Evolutionary conservation across 2,797 vertebrate genomes (phyloP).

Genomic region (Zonotrichia albicollis): DNA sequence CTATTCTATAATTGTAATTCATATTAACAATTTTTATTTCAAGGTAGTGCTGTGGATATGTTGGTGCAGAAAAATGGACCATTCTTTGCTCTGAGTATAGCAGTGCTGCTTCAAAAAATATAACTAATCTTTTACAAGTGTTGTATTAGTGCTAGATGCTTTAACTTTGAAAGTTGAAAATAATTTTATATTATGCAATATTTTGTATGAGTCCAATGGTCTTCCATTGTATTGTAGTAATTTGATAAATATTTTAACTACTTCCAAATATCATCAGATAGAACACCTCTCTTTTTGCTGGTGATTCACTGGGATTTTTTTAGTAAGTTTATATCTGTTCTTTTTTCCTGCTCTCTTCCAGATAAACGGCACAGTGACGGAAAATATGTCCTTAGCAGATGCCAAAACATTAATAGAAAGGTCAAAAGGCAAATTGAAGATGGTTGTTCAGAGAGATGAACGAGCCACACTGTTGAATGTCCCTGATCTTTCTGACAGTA

Average conservation of each 20-base stretch:
- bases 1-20: background rate
- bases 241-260: background rate
- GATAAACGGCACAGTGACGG: conserved; percentile 99
- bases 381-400: conserved; percentile 98
- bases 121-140: background rate
- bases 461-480: conserved; percentile 94
- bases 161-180: background rate
- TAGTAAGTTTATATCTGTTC: background rate
- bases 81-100: background rate
- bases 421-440: conserved; percentile 99
- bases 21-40: background rate
- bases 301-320: background rate
- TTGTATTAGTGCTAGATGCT: background rate
- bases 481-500: conserved; percentile 97
- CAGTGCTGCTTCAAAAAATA: background rate
- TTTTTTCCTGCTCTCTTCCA: conserved; percentile 70
- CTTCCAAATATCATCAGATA: background rate
- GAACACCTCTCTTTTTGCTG: background rate
- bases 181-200: background rate
- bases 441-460: conserved; percentile 99
- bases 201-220: background rate
- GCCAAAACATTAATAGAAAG: conserved; percentile 98
- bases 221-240: background rate
- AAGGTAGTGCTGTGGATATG: background rate
- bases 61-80: background rate